Base-by-base conservation (phyloP, 2,113 vertebrate species). In the Neogale vison region DNA sequence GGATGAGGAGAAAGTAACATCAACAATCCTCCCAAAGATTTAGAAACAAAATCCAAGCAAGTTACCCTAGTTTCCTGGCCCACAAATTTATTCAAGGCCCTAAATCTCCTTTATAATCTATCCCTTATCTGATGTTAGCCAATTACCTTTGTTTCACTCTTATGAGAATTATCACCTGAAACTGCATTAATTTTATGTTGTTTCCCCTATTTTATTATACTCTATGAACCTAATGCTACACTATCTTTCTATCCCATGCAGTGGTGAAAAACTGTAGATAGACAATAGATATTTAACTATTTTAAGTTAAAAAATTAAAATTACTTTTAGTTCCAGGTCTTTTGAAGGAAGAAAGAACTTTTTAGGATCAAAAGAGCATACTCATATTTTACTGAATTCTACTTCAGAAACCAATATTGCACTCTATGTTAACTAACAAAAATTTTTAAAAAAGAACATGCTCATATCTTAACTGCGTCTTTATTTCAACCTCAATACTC, bases 261-360 rank as follows among this genome's bases (percentile, higher is more conserved):
- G 6, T 74, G 17, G 29, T 88, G 31, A 88, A 85, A 20, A 80
- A 65, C 8, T 80, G 0, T 59, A 50, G 50, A 55, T 23, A 57
- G 42, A 67, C 4, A 59, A 88, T 34, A 29, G 14, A 45, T 82
- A 90, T 63, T 52, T 67, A 85, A 76, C 36, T 71, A 88, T 23
- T 88, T 72, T 76, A 74, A 79, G 34, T 59, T 74, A 65, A 90
- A 94, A 89, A 81, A 81, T 65, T 61, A 50, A 92, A 76, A 67
- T 92, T 72, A 18, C 14, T 74, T 83, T 76, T 61, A 29, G 1
- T 71, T 96, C 82, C 39, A 84, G 29, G 18, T 71, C 1, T 90
- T 79, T 84, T 61, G 12, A 88, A 93, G 1, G 12, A 10, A 50
- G 10, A 69, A 81, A 34, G 6, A n/a, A 7, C 50, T 36, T 74